Evolutionary conservation across 1,140 invertebrate species (phyloP).

Genomic region (Zelostemma sp.): DNA sequence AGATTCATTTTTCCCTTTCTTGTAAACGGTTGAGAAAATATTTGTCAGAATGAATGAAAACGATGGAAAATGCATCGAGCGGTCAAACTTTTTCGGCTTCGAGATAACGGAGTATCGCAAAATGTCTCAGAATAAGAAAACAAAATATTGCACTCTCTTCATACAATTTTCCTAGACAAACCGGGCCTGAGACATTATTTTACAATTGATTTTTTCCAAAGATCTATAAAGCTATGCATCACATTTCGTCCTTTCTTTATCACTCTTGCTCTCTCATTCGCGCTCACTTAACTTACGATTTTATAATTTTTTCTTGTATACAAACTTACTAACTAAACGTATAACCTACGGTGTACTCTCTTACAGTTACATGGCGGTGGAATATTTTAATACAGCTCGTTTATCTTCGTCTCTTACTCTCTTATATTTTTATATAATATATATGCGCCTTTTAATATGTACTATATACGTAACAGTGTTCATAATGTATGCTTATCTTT

Average conservation of each 20-base stretch:
- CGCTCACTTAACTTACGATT: slow-evolving; percentile 32
- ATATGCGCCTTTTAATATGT: slow-evolving; percentile 54
- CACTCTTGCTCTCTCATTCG: slow-evolving; percentile 13
- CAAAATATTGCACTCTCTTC: too few relatives aligned
- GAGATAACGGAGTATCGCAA: too few relatives aligned
- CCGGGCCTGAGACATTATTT: too few relatives aligned
- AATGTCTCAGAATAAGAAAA: too few relatives aligned
- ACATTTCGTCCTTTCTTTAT: slow-evolving; percentile 16
- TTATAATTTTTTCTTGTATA: slow-evolving; percentile 65
- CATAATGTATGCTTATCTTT: slow-evolving; percentile 58
- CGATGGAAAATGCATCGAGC: too few relatives aligned
- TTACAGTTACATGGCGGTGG: slow-evolving; percentile 66
- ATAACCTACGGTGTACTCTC: slow-evolving; percentile 61
- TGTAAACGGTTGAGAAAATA: too few relatives aligned
- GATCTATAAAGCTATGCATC: background rate
- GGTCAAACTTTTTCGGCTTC: too few relatives aligned
- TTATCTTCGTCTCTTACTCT: slow-evolving; percentile 49
- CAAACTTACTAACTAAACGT: slow-evolving; percentile 66
- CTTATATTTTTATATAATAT: slow-evolving; percentile 48
- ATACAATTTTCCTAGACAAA: too few relatives aligned
- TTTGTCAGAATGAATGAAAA: too few relatives aligned
- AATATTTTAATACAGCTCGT: slow-evolving; percentile 67
- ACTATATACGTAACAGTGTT: slow-evolving; percentile 59
- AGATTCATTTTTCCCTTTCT: too few relatives aligned
- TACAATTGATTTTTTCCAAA: too few relatives aligned